These are phyloP conservation scores for Slavum lentiscoides DNA, from an alignment of 2,888 invertebrate species.

Conservation along the genomic window DNA sequence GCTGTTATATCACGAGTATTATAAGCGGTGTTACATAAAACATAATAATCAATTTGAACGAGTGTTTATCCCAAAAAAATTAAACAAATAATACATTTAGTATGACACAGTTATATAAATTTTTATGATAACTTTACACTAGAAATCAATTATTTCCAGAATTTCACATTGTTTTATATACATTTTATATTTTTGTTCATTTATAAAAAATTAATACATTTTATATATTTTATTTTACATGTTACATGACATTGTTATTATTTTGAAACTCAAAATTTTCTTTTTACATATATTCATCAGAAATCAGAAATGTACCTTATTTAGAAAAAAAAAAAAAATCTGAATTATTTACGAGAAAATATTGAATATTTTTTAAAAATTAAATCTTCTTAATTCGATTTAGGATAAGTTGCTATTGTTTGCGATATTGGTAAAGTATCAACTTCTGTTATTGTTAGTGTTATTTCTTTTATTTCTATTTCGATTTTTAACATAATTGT, in stretches of 20 bases:
- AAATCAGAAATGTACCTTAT: constrained; percentile 7
- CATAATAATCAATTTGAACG: constrained; percentile 1
- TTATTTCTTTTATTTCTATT: constrained; percentile 5
- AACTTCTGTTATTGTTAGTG: constrained; percentile 19
- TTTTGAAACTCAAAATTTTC: constrained; percentile 1
- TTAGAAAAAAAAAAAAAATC: not conserved
- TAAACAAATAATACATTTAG: constrained; percentile 10
- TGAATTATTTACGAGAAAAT: constrained; percentile 21
- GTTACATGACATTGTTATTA: not conserved
- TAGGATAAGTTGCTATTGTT: constrained; percentile 18
- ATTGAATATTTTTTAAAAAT: constrained; percentile 8
- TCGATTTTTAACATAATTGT: constrained; percentile 10
- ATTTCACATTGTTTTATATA: not conserved
- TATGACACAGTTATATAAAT: not conserved
- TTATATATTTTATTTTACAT: not conserved
- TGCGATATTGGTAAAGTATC: constrained; percentile 4
- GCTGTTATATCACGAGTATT: too few species aligned
- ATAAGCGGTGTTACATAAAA: not conserved
- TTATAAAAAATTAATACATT: not conserved
- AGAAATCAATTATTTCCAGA: not conserved
- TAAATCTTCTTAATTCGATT: constrained; percentile 19
- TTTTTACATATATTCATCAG: constrained; percentile 3
- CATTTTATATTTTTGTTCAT: not conserved
- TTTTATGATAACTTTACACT: not conserved
- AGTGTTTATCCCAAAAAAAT: constrained; percentile 7